Conservation (phyloP, 1,140 invertebrate species). For the Stegodyphus mimosarum region DNA sequence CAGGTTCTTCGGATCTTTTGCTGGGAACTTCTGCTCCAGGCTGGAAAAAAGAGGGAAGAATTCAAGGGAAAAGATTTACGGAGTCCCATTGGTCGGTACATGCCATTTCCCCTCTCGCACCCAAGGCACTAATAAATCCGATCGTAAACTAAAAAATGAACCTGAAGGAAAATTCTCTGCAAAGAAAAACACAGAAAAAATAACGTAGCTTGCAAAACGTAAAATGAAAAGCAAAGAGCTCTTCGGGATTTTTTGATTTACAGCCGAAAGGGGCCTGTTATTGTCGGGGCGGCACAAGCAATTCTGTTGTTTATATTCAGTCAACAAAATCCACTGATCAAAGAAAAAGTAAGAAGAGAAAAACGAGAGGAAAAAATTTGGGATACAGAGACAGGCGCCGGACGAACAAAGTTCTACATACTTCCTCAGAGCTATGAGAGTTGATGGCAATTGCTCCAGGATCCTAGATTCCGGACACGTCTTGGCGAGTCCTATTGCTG, state of each 20-base stretch:
- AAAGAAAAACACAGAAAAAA: neutral
- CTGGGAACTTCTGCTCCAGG: no score
- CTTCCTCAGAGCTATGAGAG: conserved; percentile 37
- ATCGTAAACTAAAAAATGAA: conserved; percentile 43
- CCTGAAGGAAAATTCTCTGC: neutral
- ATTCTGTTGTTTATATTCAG: conserved; percentile 58
- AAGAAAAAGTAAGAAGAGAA: conserved; percentile 1
- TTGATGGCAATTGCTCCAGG: conserved; percentile 43
- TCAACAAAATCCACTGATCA: conserved; percentile 55
- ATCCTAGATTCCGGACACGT: conserved; percentile 42
- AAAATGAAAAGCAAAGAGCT: conserved; percentile 41
- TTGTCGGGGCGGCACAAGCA: conserved; percentile 28
- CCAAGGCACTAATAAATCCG: conserved; percentile 40
- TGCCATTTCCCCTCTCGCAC: neutral
- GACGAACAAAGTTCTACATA: conserved; percentile 45
- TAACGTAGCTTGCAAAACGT: neutral
- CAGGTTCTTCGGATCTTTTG: no score
- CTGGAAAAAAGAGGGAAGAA: no score
- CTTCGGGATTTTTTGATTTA: conserved; percentile 48
- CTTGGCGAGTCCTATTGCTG: conserved; percentile 43
- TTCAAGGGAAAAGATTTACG: no score
- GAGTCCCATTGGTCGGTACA: no score
- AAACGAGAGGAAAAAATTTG: neutral
- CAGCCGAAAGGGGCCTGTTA: conserved; percentile 28
- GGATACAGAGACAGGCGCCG: conserved; percentile 25